Base-by-base conservation (phyloP, 2,113 vertebrate genomes). In the Odocoileus hemionus region DNA sequence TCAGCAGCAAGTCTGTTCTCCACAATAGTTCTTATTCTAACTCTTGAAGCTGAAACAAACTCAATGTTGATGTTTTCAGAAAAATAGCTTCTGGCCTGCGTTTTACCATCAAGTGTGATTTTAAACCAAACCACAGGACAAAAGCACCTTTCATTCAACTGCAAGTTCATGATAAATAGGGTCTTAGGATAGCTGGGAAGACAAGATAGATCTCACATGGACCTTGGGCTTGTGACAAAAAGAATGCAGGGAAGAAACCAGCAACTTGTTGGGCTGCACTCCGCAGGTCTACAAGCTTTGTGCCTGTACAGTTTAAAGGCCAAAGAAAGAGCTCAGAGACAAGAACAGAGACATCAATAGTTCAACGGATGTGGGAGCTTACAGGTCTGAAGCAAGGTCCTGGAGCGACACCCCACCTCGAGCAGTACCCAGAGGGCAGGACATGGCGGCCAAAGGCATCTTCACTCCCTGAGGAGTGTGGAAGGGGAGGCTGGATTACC, bases 41-140 rank as follows among this genome's bases (percentile, higher is more conserved):
- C 21, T 50, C 13, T 61, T 19, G 26, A 86, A 74, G 33, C 10
- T 55, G 52, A 79, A 92, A 91, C 36, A 70, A 93, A 67, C 43
- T 60, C 55, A 60, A 47, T 23, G 60, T n/a, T 91, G 54, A 85
- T 36, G 19, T 78, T 80, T 92, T 55, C 30, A 30, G n/a, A 47
- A 74, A 95, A 94, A 93, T 0, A 86, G 47, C n/a, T 83, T 74
- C 30, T 55, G 14, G 61, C 47, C 67, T 76, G n/a, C 86, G 12
- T 67, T 89, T 76, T 78, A 43, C 52, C 54, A 84, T 55, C 19
- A 39, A 78, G 45, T 87, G 16, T 89, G 70, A 89, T 93, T 95
- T 92, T 91, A 88, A 96, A 67, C 61, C 43, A 91, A 89, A 82
- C 74, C 21, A 70, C 11, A 39, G 14, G 23, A 26, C 36, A 57